Conservation (phyloP, 53 echinoderm and acorn worm genomes). For the Luidia sarsii region DNA sequence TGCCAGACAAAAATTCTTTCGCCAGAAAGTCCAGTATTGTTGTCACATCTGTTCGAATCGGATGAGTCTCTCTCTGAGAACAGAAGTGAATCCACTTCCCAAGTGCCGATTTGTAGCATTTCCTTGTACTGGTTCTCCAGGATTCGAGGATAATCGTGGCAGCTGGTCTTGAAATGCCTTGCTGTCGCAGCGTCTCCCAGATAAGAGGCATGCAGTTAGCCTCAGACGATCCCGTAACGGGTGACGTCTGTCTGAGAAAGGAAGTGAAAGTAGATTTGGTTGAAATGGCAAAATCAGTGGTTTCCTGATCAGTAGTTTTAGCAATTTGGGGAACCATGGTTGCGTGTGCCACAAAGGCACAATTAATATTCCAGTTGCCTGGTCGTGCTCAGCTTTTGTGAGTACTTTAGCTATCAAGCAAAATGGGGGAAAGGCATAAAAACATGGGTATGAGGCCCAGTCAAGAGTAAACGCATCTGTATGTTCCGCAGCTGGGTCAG, state of each 20-base stretch:
- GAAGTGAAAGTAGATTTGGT: too few species aligned
- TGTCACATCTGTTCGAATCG: too few species aligned
- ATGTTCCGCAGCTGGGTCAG: not conserved
- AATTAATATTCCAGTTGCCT: not conserved
- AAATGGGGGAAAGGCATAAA: slow-evolving; percentile 2
- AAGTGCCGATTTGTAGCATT: not conserved
- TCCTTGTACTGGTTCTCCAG: not conserved
- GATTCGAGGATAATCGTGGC: not conserved
- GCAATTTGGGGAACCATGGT: not conserved
- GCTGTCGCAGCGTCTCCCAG: too few species aligned
- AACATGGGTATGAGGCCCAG: not conserved
- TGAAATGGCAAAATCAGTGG: too few species aligned
- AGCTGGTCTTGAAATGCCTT: not conserved
- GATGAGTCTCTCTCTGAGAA: not conserved
- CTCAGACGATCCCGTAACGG: too few species aligned
- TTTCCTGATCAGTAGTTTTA: not conserved
- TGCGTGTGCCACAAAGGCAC: too few species aligned
- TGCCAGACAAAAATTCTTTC: too few species aligned
- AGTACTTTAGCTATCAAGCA: not conserved
- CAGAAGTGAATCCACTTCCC: not conserved
- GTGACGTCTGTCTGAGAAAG: too few species aligned
- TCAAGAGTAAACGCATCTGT: not conserved
- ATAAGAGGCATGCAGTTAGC: too few species aligned
- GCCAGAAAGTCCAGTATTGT: too few species aligned
- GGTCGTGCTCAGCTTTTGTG: not conserved